Conservation (phyloP, 2,797 vertebrate genomes). For the Hirundo rustica region DNA sequence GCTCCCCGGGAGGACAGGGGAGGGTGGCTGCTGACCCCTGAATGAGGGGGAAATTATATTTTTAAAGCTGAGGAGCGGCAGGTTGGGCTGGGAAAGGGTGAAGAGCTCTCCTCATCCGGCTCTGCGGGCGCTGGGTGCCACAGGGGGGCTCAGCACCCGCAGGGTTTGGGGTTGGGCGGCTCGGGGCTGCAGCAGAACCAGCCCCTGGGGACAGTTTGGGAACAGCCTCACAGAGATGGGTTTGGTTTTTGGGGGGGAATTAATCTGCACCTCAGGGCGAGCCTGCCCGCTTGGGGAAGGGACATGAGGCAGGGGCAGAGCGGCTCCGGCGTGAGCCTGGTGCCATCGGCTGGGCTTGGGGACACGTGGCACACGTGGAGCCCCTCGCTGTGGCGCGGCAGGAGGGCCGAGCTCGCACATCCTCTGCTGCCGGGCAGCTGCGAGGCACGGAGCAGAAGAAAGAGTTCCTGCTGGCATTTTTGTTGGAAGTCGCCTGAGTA, state of each 20-base stretch:
- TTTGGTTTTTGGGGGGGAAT: not conserved
- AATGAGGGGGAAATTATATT: fast-evolving
- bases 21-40: fast-evolving
- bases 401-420: not conserved
- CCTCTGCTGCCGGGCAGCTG: not conserved
- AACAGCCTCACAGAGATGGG: not conserved
- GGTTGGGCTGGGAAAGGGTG: not conserved
- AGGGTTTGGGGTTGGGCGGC: not conserved
- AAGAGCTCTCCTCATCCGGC: fast-evolving
- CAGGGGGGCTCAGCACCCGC: not conserved
- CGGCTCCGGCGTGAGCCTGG: not conserved
- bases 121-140: not conserved
- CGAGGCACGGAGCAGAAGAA: not conserved
- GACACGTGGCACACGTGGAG: fast-evolving
- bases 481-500: constrained; percentile 11
- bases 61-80: not conserved
- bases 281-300: not conserved
- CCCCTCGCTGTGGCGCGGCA: not conserved
- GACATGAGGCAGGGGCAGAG: not conserved
- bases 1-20: not conserved
- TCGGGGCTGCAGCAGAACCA: not conserved
- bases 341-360: not conserved
- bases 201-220: fast-evolving
- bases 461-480: constrained; percentile 44
- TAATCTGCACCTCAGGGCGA: not conserved